A percentile compares a stretch with the other conserved stretches of the same genome.
Evolutionary conservation across 2,113 vertebrate genomes (phyloP).

Genomic region (Ceratotherium simum): DNA sequence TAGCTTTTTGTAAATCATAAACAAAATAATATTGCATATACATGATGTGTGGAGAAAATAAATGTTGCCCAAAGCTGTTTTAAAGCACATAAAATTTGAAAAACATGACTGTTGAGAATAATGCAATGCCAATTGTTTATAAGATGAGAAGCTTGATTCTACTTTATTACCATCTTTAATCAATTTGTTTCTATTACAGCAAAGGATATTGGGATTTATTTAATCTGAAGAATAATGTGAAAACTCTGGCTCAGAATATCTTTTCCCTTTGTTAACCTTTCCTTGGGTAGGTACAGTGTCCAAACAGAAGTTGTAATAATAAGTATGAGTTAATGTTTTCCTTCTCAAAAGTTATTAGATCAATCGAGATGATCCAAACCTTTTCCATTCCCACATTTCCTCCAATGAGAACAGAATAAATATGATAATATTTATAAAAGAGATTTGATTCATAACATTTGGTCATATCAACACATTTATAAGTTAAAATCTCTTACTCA

Average conservation of each 20-base stretch:
- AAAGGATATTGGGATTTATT: constrained; percentile 26
- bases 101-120: neutral
- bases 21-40: neutral
- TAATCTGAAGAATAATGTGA: constrained; percentile 41
- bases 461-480: neutral
- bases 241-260: neutral
- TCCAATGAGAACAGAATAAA: neutral
- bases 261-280: constrained; percentile 59
- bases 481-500: neutral
- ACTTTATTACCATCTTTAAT: constrained; percentile 22
- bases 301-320: neutral
- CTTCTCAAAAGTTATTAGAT: neutral
- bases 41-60: neutral
- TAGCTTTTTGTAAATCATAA: constrained; percentile 39
- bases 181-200: constrained; percentile 50
- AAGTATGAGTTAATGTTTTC: constrained; percentile 18
- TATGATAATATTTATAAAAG: neutral
- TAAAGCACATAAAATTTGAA: constrained; percentile 24
- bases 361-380: neutral
- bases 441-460: neutral
- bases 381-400: neutral
- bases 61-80: neutral
- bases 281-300: neutral
- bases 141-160: neutral
- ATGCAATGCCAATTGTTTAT: neutral